Base-by-base conservation (phyloP, 2,797 vertebrate species). In the Acipenser oxyrinchus region DNA sequence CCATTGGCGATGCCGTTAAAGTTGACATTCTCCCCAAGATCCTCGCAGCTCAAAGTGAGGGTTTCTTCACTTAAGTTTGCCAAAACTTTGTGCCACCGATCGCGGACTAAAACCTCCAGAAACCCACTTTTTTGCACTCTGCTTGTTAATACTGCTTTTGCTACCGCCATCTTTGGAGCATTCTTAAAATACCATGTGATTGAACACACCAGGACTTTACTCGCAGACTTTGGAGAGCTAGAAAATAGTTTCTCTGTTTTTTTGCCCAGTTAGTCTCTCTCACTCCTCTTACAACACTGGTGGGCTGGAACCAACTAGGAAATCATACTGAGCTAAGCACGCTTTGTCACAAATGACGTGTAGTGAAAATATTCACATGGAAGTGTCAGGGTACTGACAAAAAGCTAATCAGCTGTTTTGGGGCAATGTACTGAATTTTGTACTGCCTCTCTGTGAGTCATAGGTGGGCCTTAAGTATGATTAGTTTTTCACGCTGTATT, bases 61-160 rank as follows among this genome's bases (percentile, higher is more conserved):
- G 87, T 85, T 75, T 93, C 93, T 78, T 91, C 92, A 78, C 81
- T 82, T 79, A 97, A 88, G 85, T 86, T 89, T 71, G 85, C 92
- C 78, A 89, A 85, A 87, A 97, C 95, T 89, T 91, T 93, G 87
- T 97, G 93, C 96, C 96, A 97, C 67, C 85, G 88, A 71, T 92
- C 93, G 76, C 94, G 90, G 74, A 97, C 94, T 81, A 93, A 85
- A 84, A 97, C 94, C 86, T 97, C 95, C 82, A 92, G 76, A 81
- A 89, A 84, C 65, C 90, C 93, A 87, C 93, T 94, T 83, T 91
- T 92, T 70, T 81, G 92, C 76, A 81, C 86, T 81, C 89, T 84
- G 77, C 82, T 81, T 69, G 78, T 82, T 72, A 82, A 80, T 79
- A 83, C 80, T 77, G 82, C 87, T 66, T 83, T 86, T 76, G 90